phyloP scores from a whole-genome alignment of 2,113 vertebrate species.

The Cercocebus atys region DNA sequence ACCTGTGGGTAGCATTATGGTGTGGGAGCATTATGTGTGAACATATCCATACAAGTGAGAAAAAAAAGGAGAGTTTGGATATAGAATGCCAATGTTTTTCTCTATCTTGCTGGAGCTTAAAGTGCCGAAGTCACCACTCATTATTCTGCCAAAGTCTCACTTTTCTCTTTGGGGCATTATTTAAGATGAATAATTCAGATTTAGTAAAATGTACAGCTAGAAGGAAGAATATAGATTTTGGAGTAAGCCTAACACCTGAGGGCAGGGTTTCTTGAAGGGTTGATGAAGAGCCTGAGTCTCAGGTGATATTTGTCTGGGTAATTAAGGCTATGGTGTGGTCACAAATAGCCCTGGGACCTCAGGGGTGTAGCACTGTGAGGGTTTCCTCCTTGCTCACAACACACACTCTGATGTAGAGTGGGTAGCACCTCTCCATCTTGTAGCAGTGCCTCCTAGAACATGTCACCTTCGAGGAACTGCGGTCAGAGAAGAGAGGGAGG shows the following conservation, averaged over 20 bases:
- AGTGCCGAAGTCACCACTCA: neutral
- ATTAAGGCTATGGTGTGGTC: fast-evolving
- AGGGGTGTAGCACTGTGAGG: neutral
- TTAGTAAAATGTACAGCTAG: neutral
- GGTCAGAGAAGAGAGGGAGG: neutral
- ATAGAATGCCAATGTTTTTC: neutral
- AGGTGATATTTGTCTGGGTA: neutral
- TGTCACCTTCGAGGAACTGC: neutral
- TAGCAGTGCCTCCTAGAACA: neutral
- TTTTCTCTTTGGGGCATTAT: neutral
- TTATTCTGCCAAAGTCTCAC: neutral
- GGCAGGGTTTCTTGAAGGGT: neutral
- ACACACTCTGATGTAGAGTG: neutral
- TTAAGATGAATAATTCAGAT: neutral
- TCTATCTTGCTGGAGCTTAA: neutral
- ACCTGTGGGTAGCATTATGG: neutral
- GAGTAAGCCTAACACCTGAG: neutral
- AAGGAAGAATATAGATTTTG: neutral
- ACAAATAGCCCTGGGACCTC: neutral
- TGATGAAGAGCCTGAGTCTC: neutral
- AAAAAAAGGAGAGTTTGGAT: neutral
- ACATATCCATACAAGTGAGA: neutral
- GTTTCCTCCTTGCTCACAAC: neutral
- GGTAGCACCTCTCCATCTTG: neutral
- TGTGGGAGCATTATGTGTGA: neutral